Base-by-base conservation (phyloP, 37 sponge, comb jelly and placozoan species). In the Agelas oroides region DNA sequence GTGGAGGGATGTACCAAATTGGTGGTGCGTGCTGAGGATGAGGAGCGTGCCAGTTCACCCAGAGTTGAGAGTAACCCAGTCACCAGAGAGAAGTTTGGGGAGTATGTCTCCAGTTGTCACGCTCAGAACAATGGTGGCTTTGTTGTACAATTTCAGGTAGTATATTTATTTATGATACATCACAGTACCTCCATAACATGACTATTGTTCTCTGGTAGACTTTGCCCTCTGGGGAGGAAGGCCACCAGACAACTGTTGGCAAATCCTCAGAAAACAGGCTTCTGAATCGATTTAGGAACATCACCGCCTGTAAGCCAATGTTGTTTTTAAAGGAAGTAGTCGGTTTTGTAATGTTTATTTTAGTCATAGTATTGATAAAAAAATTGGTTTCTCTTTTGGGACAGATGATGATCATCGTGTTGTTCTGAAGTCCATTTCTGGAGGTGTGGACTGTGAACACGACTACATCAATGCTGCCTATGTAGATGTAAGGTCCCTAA, bases 381-480 rank as follows among this genome's bases (percentile, higher is more conserved):
- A 46, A 46, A 12, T 3, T 46, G 46, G 46, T 46, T 46, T 33
- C 21, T 69, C 30, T 69, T 69, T 46, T 46, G 46, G 3, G 23
- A 69, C 34, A 88, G 89, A 88, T 75, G 89, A 88, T 56, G 83
- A 82, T 27, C 82, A 82, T 60, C 25, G 82, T 39, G 67, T 88
- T 32, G 40, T 70, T 39, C 39, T 88, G 89, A 74, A 81, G 75
- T 33, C 82, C 21, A 27, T 88, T 21, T 34, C 59, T 35, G 75
- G 88, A 14, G 27, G 58, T 0, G 58, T 36, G 0, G 83, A 82
- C 32, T 82, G 77, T 59, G 77, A 82, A 15, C 83, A 82, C 28
- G 76, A 65, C 53, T 88, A 88, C 53, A 76, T 88, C 59, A 88
- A 88, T 24, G 89, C 83, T 46, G 67, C 77, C 70, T 88, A 88